Evolutionary conservation across 2,797 vertebrate species (phyloP), one percentile per base, ranked within the genome.

Genomic region (Falco naumanni): DNA sequence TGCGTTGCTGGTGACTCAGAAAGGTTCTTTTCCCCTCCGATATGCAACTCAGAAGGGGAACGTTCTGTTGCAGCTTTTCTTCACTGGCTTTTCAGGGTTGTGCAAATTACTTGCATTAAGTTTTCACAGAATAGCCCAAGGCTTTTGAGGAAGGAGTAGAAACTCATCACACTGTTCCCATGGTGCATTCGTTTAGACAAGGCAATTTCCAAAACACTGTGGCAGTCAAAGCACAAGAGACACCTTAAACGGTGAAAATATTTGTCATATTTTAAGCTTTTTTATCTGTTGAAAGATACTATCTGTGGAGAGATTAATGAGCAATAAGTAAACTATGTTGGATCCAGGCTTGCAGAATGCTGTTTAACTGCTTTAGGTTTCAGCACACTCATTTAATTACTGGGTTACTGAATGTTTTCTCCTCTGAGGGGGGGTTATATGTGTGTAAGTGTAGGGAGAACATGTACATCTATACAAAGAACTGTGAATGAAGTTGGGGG

Each of bases 301-400:
- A 63, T 92, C 84, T 94, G 33, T 2, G 2, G 60, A 79, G 76
- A 87, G 65, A 70, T 89, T 81, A 89, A 92, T 94, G 90, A 90
- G 61, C 43, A 65, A 3, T 78, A 85, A 59, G 75, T 83, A 60
- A 96, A 69, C 50, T 89, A 31, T 74, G 77, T 87, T 96, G 94
- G 71, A 94, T 95, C 31, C 29, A 37, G 91, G 39, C 74, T 68
- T 94, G 94, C 89, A 96, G 94, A 97, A 96, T 96, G 89, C 78
- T 93, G 93, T 97, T 97, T 87, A 96, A 91, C 95, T 97, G 95
- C 84, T 85, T 90, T 94, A 94, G 79, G 92, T 96, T 97, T 97
- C 95, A 96, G 93, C 95, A 84, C 72, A 80, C 94, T 97, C 95
- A 57, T 84, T 93, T 97, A 96, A 97, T 97, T 97, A 86, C 92